These are phyloP conservation scores for Melanchra persicariae DNA, from an alignment of 2,888 invertebrate species.

Conservation along the genomic window DNA sequence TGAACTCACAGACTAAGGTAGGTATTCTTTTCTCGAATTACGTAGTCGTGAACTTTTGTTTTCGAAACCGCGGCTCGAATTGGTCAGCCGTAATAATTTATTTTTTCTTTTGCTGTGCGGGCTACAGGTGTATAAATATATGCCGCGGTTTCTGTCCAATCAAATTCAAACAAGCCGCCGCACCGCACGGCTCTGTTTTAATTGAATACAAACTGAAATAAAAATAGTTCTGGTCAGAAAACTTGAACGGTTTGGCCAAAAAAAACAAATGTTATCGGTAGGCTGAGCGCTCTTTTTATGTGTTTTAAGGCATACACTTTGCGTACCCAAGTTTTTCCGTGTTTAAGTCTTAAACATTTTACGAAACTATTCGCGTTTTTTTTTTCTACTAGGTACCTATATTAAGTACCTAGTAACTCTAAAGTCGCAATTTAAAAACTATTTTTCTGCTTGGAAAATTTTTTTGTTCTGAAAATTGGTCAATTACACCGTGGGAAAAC, in stretches of 20 bases:
- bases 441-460: too few relatives aligned
- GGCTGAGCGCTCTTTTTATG: neutral
- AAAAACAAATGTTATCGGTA: neutral
- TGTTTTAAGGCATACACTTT: neutral
- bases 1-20: neutral
- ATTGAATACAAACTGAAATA: slow-evolving; percentile 16
- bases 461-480: neutral
- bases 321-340: too few relatives aligned
- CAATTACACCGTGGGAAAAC: neutral
- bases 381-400: too few relatives aligned
- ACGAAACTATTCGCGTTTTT: too few relatives aligned
- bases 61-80: neutral
- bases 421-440: neutral
- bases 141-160: slow-evolving; percentile 2
- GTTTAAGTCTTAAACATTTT: too few relatives aligned
- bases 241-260: neutral
- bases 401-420: too few relatives aligned
- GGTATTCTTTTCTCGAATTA: neutral
- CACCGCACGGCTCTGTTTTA: slow-evolving; percentile 4
- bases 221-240: neutral
- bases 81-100: neutral
- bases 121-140: slow-evolving; percentile 6
- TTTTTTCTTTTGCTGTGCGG: neutral
- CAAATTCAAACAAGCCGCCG: neutral
- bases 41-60: neutral